Base-by-base conservation (phyloP, 2,888 invertebrate genomes). In the Schizaphis graminum region DNA sequence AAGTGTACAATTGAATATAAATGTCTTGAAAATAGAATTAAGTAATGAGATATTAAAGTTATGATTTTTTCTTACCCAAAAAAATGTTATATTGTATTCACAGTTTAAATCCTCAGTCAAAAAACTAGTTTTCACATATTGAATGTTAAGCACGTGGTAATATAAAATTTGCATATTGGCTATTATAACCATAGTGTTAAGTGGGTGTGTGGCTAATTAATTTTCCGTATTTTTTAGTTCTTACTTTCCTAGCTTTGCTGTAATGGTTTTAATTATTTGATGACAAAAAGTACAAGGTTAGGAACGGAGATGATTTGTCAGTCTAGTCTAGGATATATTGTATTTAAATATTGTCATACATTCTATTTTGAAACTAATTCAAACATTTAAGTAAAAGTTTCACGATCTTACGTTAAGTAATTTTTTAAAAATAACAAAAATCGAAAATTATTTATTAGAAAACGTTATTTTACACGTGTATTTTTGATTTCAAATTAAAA, bases 11-110 rank as follows among this genome's bases (percentile, higher is more conserved):
- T 77, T 91, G 0, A 77, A 35, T 77, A 53, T n/a, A 0, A 91
- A 41, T 77, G 84, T 35, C 35, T 35, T 77, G 8, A 56, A 41
- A 91, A 91, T 53, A 84, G 21, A 84, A 53, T 84, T 84, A 91
- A 91, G 49, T 53, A 13, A 77, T 77, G 77, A 91, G 10, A 41
- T 84, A 84, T 28, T 84, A 24, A 84, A 53, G 53, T 91, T 91
- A 84, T 67, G n/a, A 5, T 77, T 47, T 35, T 67, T 88, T 88
- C 21, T 35, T 56, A 77, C 7, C 3, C 35, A 21, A 77, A 35
- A 35, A 21, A 35, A 35, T 77, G 8, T 35, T 41, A 21, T 77
- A 35, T 21, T 35, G 21, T 77, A 35, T 77, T 77, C 8, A 7
- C 8, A 35, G 2, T 35, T 35, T 21, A 77, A 41, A 67, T n/a